Percentiles rank a stretch among this genome's conserved stretches.
Evolutionary conservation across 2,113 vertebrate genomes (phyloP).

Genomic region (Sylvilagus bachmani): DNA sequence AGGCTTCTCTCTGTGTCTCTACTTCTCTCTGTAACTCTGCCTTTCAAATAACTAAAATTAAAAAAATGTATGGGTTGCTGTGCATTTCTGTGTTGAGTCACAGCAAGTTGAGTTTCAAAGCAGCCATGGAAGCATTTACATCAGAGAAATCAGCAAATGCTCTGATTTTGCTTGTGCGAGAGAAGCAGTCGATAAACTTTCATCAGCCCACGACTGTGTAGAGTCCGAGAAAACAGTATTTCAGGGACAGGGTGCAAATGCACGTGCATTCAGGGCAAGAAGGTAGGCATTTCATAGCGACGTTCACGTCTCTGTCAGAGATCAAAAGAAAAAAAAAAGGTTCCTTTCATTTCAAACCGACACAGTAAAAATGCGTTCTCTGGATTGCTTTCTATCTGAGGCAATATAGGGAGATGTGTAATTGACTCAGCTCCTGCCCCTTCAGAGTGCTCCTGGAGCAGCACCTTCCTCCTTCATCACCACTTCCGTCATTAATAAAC

Average conservation of each 20-base stretch:
- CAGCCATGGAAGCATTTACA: background rate
- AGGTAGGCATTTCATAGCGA: slow-evolving; percentile 25
- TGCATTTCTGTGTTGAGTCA: slow-evolving; percentile 16
- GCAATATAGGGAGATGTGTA: background rate
- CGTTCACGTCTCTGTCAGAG: background rate
- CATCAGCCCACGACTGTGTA: background rate
- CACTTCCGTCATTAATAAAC: background rate
- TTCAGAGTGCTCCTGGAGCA: background rate
- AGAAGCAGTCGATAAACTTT: background rate
- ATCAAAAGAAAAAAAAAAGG: background rate
- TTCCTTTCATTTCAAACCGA: background rate
- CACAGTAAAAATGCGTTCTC: background rate
- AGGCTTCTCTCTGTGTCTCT: no score
- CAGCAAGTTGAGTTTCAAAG: background rate
- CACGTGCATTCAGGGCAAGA: background rate
- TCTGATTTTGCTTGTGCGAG: background rate
- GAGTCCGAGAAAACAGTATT: background rate
- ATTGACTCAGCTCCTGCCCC: background rate
- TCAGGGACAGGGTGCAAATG: background rate
- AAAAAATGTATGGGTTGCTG: background rate
- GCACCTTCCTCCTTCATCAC: background rate
- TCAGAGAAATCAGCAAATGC: slow-evolving; percentile 22
- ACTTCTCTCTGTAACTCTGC: no score
- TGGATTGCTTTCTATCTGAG: background rate
- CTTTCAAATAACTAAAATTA: no score